phyloP scores from a whole-genome alignment of 2,888 invertebrate species.

The Limnephilus auricula region DNA sequence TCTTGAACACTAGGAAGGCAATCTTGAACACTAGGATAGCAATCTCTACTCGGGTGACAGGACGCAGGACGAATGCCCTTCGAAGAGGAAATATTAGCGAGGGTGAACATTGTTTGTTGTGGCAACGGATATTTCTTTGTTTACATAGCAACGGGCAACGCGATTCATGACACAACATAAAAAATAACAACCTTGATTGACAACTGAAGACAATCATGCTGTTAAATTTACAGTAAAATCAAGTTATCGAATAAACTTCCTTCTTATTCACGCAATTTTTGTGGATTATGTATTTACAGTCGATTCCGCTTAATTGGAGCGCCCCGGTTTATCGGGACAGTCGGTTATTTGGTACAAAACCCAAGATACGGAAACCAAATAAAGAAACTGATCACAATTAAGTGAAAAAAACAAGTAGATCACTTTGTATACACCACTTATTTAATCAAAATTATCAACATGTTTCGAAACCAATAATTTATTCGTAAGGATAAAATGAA shows the following conservation, averaged over 20 bases:
- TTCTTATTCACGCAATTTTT: background rate
- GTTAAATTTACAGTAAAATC: background rate
- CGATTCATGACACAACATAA: background rate
- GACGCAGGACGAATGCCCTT: background rate
- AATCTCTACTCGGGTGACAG: background rate
- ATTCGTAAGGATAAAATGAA: too few relatives aligned
- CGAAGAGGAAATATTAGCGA: background rate
- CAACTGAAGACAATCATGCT: background rate
- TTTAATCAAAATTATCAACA: too few relatives aligned
- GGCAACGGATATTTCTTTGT: constrained; percentile 51
- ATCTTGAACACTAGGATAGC: background rate
- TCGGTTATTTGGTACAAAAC: too few relatives aligned
- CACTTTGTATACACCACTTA: too few relatives aligned
- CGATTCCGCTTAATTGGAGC: too few relatives aligned
- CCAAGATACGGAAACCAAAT: too few relatives aligned
- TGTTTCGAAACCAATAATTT: too few relatives aligned
- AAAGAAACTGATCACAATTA: too few relatives aligned
- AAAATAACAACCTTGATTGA: background rate
- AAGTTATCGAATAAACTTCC: background rate
- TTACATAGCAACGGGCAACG: constrained; percentile 47
- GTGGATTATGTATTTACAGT: background rate
- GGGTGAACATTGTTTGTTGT: constrained; percentile 54
- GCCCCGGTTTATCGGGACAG: too few relatives aligned
- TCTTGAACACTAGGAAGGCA: background rate
- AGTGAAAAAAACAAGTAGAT: too few relatives aligned